Evolutionary conservation across 2,888 invertebrate genomes (phyloP).

Genomic region (Mystacides longicornis): DNA sequence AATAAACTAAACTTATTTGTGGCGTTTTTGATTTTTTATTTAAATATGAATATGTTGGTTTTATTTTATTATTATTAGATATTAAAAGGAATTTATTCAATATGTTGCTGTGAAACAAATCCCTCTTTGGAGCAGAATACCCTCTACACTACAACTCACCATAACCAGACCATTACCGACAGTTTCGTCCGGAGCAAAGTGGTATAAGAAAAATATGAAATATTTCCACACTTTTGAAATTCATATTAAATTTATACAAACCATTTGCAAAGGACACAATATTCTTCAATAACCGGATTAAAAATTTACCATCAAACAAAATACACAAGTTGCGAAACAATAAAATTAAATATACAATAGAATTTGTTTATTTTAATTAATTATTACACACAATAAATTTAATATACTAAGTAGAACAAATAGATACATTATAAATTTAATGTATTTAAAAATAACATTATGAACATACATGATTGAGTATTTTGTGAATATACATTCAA

Average conservation of each 20-base stretch:
- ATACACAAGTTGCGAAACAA: constrained; percentile 19
- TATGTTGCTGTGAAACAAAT: constrained; percentile 25
- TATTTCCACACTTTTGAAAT: background rate
- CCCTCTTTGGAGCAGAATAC: constrained; percentile 41
- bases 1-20: no score
- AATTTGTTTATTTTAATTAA: constrained; percentile 1
- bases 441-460: no score
- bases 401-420: background rate
- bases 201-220: constrained; percentile 11
- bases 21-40: no score
- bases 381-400: background rate
- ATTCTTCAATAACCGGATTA: constrained; percentile 23
- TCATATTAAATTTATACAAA: background rate
- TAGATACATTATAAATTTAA: background rate
- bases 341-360: constrained; percentile 15
- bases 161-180: constrained; percentile 52
- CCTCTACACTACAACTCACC: constrained; percentile 43
- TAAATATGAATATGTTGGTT: no score
- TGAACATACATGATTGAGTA: no score
- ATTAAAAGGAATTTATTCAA: background rate
- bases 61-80: background rate
- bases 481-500: no score
- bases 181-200: constrained; percentile 33
- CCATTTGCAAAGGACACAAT: background rate
- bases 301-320: constrained; percentile 22